Evolutionary conservation across 2,113 vertebrate species (phyloP), one percentile per base, ranked within the genome.

Genomic region (Malurus elegans): DNA sequence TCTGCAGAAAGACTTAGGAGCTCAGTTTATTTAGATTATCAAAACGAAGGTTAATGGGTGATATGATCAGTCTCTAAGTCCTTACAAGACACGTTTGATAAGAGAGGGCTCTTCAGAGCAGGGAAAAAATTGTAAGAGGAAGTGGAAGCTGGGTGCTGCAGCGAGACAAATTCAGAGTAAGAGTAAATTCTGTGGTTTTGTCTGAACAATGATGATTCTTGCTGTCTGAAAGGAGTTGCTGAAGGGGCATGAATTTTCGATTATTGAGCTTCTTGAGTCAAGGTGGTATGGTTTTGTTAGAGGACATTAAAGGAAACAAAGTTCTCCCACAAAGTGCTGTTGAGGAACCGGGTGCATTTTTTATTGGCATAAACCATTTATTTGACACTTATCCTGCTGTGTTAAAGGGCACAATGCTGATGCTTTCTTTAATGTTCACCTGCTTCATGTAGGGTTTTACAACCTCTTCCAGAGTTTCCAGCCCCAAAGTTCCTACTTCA

Each of bases 11-110:
- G 76, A 25, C 58, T 72, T 79, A 86, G 73, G 78, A 91, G 54
- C 57, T 73, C 50, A 72, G 32, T 93, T 92, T 94, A 70, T 94
- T 95, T 94, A 79, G 85, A 75, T 76, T 83, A 82, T 79, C 85
- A 65, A 65, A 94, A 87, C 76, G 71, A 88, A 93, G 82, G 90
- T 90, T 96, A 92, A 85, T 61, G 38, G 74, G 34, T 90, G 66
- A 90, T 88, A 45, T 19, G 81, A 62, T 86, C 85, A 69, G 42
- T 50, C 28, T 83, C 50, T 42, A 92, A 93, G 58, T 92, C 60
- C 29, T 47, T 48, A 47, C 8, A 47, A 76, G 83, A 72, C 32
- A 65, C 88, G 73, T 66, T 88, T 83, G 25, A 17, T 93, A 57
- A 86, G n/a, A 93, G 26, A 70, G 38, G 18, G 20, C 47, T 94